These are phyloP conservation scores for Muscidifurax raptorellus DNA, from an alignment of 1,140 invertebrate genomes.

Conservation along the genomic window DNA sequence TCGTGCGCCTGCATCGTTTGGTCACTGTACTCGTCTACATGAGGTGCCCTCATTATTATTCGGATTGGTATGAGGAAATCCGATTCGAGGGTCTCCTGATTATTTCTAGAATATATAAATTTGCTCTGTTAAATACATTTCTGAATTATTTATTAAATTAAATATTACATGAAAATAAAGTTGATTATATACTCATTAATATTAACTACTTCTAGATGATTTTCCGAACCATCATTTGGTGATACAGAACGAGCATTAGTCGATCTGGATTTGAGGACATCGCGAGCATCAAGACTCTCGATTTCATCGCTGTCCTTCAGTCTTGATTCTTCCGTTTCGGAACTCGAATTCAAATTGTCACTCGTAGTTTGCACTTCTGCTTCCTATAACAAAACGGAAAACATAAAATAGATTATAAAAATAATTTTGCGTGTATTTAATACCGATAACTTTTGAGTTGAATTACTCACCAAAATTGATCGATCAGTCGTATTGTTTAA, in stretches of 20 bases:
- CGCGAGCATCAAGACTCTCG: background rate
- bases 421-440: background rate
- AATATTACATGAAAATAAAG: background rate
- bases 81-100: background rate
- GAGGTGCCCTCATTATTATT: slow-evolving; percentile 67
- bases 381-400: background rate
- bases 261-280: slow-evolving; percentile 37
- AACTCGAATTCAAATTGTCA: background rate
- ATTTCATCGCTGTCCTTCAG: slow-evolving; percentile 13
- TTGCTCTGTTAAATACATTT: background rate
- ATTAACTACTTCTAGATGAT: slow-evolving; percentile 28
- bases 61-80: slow-evolving; percentile 54
- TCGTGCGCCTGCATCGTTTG: slow-evolving; percentile 56
- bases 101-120: background rate
- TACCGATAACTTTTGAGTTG: background rate
- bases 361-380: background rate
- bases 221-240: slow-evolving; percentile 13
- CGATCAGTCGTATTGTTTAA: background rate
- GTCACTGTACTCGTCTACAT: slow-evolving; percentile 58
- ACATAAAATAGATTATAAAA: background rate
- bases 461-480: background rate
- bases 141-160: background rate
- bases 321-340: background rate
- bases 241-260: slow-evolving; percentile 37
- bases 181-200: slow-evolving; percentile 13